Evolutionary conservation across 2,113 vertebrate genomes (phyloP).

Genomic region (Emydura subglobosa): DNA sequence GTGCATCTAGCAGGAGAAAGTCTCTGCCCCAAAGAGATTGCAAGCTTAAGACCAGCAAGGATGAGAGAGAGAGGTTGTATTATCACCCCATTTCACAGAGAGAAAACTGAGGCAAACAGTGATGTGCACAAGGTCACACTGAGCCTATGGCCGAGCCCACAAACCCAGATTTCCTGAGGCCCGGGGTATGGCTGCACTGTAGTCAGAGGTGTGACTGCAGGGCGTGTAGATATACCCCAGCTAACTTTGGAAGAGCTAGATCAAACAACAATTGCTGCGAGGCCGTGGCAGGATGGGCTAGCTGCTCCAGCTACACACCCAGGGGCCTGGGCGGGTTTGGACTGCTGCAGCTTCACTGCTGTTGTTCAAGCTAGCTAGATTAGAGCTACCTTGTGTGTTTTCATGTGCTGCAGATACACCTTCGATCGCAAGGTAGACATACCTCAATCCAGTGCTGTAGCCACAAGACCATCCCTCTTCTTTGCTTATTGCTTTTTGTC

Average conservation of each 20-base stretch:
- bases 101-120: background rate
- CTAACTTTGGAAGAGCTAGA: background rate
- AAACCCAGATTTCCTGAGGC: background rate
- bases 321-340: background rate
- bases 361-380: background rate
- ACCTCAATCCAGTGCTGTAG: background rate
- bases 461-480: background rate
- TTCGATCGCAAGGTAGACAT: background rate
- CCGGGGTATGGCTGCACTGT: background rate
- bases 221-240: background rate
- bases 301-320: background rate
- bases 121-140: background rate
- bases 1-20: background rate
- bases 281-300: no score
- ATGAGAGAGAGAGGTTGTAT: background rate
- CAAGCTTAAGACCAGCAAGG: background rate
- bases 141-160: background rate
- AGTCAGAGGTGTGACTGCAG: background rate
- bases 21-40: background rate
- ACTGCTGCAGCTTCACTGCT: background rate
- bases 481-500: background rate
- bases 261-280: background rate
- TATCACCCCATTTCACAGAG: background rate
- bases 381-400: background rate
- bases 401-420: background rate